Conservation (phyloP, 2,888 invertebrate genomes). For the Rhagium mordax region DNA sequence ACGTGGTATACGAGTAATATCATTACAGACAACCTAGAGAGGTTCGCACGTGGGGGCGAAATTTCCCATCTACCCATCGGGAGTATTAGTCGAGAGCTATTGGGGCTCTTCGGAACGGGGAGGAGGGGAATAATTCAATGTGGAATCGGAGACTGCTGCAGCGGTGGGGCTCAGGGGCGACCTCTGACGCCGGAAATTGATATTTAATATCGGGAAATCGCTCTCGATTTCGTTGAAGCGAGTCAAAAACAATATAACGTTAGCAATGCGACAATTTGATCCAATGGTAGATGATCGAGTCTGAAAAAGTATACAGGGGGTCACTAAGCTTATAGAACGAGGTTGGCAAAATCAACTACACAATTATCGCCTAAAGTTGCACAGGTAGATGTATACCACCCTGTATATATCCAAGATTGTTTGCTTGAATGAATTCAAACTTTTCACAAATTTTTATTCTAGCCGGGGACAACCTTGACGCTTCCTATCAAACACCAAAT, state of each 20-base stretch:
- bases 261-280: no score
- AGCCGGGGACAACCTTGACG: not conserved
- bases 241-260: no score
- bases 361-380: no score
- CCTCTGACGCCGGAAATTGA: not conserved
- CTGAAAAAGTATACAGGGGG: no score
- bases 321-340: no score
- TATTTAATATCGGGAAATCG: no score
- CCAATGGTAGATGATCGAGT: no score
- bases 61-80: not conserved
- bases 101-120: not conserved
- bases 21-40: not conserved
- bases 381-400: no score
- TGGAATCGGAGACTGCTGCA: not conserved
- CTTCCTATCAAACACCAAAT: not conserved
- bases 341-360: no score
- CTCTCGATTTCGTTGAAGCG: no score
- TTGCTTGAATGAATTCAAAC: no score
- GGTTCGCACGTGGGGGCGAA: not conserved
- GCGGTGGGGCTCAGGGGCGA: not conserved
- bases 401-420: no score
- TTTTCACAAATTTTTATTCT: not conserved
- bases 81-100: not conserved
- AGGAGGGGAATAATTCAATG: not conserved
- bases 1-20: not conserved